Base-by-base conservation (phyloP, 2,888 invertebrate species). In the Ommatoiulus sabulosus region DNA sequence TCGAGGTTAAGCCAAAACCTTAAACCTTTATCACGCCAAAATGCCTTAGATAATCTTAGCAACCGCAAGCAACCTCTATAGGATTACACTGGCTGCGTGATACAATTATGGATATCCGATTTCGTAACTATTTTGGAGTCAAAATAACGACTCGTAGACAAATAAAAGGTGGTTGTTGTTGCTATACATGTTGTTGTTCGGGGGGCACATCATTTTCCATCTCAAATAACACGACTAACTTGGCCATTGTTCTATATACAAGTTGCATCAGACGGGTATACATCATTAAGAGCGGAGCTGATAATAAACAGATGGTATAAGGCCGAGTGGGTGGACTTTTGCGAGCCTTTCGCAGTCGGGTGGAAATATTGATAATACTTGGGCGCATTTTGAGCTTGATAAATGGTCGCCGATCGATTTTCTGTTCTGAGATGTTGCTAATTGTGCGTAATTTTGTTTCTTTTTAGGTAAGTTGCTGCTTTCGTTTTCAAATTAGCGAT, bases 81-180 rank as follows among this genome's bases (percentile, higher is more conserved):
- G 72, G 72, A 24, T 63, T 63, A 20, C 48, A 52, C 24, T 72
- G 7, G 8, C 20, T 24, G 24, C 8, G 6, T 72, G 8, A 15
- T 52, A 52, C 17, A 72, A 72, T 72, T 72, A 72, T 72, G 72
- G 72, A 72, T 72, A 72, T 72, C 72, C 72, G 72, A 72, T 72
- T 72, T 72, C 72, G 72, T 72, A 72, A 72, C 72, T 10, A 20
- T 63, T 20, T 24, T 24, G 8, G 52, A 52, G 52, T 52, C 52
- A 52, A 52, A 52, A 52, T 52, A 52, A 52, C 52, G 72, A 7
- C 24, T 24, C 20, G 72, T 72, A 72, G 72, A 72, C 72, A 72
- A 72, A 72, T 72, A 72, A 72, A 72, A 72, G 20, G 72, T 72
- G 7, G 72, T 24, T 72, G 72, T 72, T 72, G 24, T 72, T 72